Evolutionary conservation across 2,113 vertebrate genomes (phyloP).

Genomic region (Isurus oxyrinchus): DNA sequence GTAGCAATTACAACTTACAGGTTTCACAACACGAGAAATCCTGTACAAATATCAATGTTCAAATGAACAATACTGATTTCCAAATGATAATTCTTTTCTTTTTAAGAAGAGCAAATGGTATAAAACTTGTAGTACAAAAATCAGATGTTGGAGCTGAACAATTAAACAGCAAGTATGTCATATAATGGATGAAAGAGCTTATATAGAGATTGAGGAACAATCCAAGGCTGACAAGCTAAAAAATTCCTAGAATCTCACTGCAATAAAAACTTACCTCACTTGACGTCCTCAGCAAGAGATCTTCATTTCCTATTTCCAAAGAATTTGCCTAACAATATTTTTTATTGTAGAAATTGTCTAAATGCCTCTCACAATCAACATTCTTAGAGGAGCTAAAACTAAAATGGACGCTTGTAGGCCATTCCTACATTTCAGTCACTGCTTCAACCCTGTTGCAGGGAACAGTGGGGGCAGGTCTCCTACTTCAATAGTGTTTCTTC

Average conservation of each 20-base stretch:
- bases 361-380: neutral
- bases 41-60: neutral
- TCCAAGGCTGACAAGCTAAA: neutral
- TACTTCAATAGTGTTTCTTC: neutral
- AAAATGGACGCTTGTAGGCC: neutral
- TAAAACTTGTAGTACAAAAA: too few relatives aligned
- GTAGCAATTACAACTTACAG: neutral
- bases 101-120: neutral
- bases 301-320: constrained; percentile 27
- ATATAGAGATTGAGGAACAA: neutral
- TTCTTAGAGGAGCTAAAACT: neutral
- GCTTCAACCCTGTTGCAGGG: neutral
- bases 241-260: neutral
- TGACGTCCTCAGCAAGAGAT: neutral
- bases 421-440: neutral
- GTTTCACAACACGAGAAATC: neutral
- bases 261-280: constrained; percentile 7
- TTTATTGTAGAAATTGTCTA: neutral
- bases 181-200: neutral
- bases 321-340: neutral
- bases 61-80: neutral
- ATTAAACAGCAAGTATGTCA: neutral
- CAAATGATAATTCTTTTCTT: neutral
- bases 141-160: neutral
- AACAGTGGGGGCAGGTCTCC: neutral